Conservation (phyloP, 2,888 invertebrate species). For the Euplexia lucipara region DNA sequence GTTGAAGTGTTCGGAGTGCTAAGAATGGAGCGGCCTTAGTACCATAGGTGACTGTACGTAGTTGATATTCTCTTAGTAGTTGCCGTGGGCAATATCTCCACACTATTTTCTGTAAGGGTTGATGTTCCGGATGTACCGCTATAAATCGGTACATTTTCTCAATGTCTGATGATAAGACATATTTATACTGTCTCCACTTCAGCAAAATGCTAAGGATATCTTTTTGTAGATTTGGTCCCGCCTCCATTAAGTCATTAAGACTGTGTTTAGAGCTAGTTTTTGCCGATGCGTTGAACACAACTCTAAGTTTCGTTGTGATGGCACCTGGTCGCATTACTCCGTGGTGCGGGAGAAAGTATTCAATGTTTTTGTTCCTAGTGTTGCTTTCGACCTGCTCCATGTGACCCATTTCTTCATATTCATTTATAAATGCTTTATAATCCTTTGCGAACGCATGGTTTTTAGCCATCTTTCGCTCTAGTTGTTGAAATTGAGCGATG, state of each 20-base stretch:
- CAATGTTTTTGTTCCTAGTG: not conserved
- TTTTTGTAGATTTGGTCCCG: slow-evolving; percentile 3
- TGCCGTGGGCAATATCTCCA: not conserved
- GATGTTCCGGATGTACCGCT: slow-evolving; percentile 2
- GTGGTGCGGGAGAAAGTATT: slow-evolving; percentile 4
- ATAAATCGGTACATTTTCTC: slow-evolving; percentile 4
- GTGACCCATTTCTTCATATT: slow-evolving; percentile 14
- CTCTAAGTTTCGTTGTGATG: no score
- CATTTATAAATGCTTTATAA: no score
- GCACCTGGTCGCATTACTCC: not conserved
- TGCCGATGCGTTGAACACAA: not conserved
- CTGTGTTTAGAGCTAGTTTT: slow-evolving; percentile 1
- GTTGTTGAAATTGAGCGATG: slow-evolving; percentile 6
- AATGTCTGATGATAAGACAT: slow-evolving; percentile 1
- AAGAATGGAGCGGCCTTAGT: no score
- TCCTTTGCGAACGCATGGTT: not conserved
- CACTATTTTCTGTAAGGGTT: slow-evolving; percentile 3
- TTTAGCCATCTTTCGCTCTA: slow-evolving; percentile 2
- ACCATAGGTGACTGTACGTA: no score
- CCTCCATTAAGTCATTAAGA: slow-evolving; percentile 7
- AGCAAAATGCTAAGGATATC: slow-evolving; percentile 1
- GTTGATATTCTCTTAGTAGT: not conserved
- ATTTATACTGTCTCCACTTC: slow-evolving; percentile 6
- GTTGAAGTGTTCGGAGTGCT: not conserved
- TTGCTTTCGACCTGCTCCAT: not conserved